These are phyloP conservation scores for Hippocampus kuda DNA, from an alignment of 2,797 vertebrate species.

Conservation along the genomic window DNA sequence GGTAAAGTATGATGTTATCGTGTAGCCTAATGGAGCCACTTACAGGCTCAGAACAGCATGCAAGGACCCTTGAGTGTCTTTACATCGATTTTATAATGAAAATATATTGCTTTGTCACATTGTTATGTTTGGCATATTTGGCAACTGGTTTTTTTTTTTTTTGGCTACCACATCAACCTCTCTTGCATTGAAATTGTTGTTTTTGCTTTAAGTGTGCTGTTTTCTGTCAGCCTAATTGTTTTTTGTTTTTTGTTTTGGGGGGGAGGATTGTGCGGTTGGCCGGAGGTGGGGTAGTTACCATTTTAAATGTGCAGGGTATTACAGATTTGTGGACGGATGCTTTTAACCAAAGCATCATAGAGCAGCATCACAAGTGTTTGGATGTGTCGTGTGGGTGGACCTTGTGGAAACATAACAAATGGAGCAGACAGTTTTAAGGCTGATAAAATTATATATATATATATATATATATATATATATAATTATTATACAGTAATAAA, in stretches of 20 bases:
- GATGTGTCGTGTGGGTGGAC: slow-evolving; percentile 17
- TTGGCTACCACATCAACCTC: background rate
- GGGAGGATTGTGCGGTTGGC: background rate
- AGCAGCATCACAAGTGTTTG: slow-evolving; percentile 10
- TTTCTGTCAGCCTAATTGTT: slow-evolving; percentile 7
- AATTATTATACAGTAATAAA: too few species aligned
- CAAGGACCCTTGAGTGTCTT: slow-evolving; percentile 44
- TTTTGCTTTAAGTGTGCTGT: slow-evolving; percentile 17
- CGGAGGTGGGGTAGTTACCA: too few species aligned
- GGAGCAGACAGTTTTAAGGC: slow-evolving; percentile 1
- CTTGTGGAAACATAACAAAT: slow-evolving; percentile 17
- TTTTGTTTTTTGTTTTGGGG: background rate
- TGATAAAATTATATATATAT: background rate
- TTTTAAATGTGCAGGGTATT: slow-evolving; percentile 6
- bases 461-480: too few species aligned
- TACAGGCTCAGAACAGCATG: slow-evolving; percentile 42
- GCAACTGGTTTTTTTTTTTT: slow-evolving; percentile 5
- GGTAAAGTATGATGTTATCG: slow-evolving; percentile 62
- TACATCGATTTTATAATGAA: slow-evolving; percentile 59
- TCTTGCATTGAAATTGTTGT: background rate
- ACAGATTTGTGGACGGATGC: slow-evolving; percentile 8
- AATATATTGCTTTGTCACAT: slow-evolving; percentile 47
- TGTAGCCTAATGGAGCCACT: slow-evolving; percentile 59
- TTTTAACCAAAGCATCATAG: slow-evolving; percentile 26
- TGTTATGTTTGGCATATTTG: slow-evolving; percentile 25